Conservation (phyloP, 2,888 invertebrate species). For the Rhyacophila evoluta region DNA sequence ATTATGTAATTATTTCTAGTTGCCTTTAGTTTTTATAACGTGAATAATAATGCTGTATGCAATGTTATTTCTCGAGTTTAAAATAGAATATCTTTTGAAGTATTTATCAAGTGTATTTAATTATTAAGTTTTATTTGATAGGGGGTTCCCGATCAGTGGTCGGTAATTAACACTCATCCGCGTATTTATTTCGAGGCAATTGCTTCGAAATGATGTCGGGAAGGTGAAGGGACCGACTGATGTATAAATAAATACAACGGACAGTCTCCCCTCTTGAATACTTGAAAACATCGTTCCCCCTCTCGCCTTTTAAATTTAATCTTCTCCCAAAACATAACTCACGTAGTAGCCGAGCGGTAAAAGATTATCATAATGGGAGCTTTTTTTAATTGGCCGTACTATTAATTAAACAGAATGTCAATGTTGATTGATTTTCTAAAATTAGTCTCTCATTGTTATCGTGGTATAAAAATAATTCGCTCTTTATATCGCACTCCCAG, state of each 20-base stretch:
- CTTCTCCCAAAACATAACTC: neutral
- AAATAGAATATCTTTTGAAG: no score
- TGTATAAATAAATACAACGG: conserved; percentile 16
- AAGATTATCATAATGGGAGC: neutral
- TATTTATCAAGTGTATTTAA: no score
- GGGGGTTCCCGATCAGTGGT: neutral
- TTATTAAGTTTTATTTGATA: no score
- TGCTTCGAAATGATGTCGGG: conserved; percentile 23
- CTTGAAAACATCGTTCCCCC: neutral
- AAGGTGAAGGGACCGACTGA: conserved; percentile 27
- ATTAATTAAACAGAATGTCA: neutral
- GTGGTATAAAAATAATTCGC: no score
- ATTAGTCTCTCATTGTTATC: neutral
- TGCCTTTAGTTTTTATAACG: no score
- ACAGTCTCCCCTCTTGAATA: neutral
- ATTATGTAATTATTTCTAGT: no score
- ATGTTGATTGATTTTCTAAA: neutral
- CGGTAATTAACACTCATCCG: conserved; percentile 27
- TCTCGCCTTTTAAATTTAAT: neutral
- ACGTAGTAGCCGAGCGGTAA: neutral
- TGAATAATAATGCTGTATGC: no score
- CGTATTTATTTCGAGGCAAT: conserved; percentile 16
- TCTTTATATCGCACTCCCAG: no score
- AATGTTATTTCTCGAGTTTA: no score
- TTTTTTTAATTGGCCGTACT: neutral